Percentiles rank a stretch among this genome's conserved stretches.
Conservation (phyloP, 2,113 vertebrate genomes). For the Zosterops borbonicus region DNA sequence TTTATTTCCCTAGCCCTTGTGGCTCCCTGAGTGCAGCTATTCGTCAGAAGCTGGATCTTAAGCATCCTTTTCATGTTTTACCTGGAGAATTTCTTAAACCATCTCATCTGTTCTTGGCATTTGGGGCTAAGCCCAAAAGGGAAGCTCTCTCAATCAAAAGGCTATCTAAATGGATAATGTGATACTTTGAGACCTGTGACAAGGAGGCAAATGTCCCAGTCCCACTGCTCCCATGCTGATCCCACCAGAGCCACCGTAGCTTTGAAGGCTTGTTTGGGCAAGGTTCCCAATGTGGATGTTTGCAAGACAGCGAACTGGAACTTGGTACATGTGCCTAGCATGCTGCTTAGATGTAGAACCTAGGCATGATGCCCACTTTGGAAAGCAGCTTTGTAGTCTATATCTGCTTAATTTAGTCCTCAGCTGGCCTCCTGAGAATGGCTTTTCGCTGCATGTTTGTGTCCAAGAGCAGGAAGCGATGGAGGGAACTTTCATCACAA, state of each 20-base stretch:
- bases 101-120: conserved; percentile 49
- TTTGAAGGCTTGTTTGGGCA: conserved; percentile 52
- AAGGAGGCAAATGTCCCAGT: conserved; percentile 19
- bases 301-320: conserved; percentile 32
- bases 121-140: conserved; percentile 50
- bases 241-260: not conserved
- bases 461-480: conserved; percentile 29
- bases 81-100: conserved; percentile 61
- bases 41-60: conserved; percentile 59
- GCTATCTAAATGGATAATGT: conserved; percentile 53
- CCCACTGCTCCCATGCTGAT: not conserved
- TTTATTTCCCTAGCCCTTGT: conserved; percentile 60
- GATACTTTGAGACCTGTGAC: conserved; percentile 21
- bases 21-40: conserved; percentile 35
- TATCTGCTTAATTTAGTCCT: conserved; percentile 59
- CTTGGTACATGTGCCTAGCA: not conserved
- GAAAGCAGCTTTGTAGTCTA: conserved; percentile 48
- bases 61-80: conserved; percentile 65
- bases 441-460: not conserved
- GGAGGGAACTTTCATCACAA: conserved; percentile 33
- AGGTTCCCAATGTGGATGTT: not conserved
- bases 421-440: conserved; percentile 40
- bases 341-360: conserved; percentile 30
- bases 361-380: conserved; percentile 53
- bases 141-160: conserved; percentile 42